A percentile compares a stretch with the other conserved stretches of the same genome.
phyloP scores from a whole-genome alignment of 2,113 vertebrate species.

The Carassius carassius region DNA sequence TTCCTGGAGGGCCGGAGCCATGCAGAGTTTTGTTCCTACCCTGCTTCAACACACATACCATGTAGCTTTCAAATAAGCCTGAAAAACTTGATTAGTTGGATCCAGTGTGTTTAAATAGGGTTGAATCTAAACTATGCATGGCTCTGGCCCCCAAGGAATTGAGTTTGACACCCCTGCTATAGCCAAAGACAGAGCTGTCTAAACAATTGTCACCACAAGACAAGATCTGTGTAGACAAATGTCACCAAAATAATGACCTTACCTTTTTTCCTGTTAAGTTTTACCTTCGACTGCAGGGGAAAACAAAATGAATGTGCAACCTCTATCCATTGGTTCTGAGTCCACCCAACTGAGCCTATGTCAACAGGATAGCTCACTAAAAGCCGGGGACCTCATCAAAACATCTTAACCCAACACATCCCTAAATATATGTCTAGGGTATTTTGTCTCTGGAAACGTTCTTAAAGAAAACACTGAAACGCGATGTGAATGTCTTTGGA shows the following conservation, averaged over 20 bases:
- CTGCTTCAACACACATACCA: too few species aligned
- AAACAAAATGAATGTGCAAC: slow-evolving; percentile 18
- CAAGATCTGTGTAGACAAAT: slow-evolving; percentile 3
- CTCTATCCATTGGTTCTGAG: too few species aligned
- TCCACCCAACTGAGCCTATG: not conserved
- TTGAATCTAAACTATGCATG: too few species aligned
- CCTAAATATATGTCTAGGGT: not conserved
- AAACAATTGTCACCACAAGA: not conserved
- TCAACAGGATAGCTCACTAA: not conserved
- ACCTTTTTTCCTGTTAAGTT: slow-evolving; percentile 47
- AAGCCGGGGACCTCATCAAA: slow-evolving; percentile 34
- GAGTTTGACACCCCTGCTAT: too few species aligned
- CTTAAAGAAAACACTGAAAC: not conserved
- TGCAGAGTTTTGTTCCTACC: too few species aligned
- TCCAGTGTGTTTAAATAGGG: too few species aligned
- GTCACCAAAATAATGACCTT: slow-evolving; percentile 32
- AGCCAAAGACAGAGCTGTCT: too few species aligned
- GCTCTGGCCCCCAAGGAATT: too few species aligned
- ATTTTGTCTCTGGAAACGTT: not conserved
- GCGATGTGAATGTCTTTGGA: slow-evolving; percentile 53
- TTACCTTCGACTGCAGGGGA: slow-evolving; percentile 43
- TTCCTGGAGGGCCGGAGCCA: too few species aligned
- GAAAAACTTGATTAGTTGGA: too few species aligned
- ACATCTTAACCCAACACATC: slow-evolving; percentile 3
- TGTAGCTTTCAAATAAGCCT: too few species aligned